Base-by-base conservation (phyloP, 2,797 vertebrate species). In the Rhinella marina region DNA sequence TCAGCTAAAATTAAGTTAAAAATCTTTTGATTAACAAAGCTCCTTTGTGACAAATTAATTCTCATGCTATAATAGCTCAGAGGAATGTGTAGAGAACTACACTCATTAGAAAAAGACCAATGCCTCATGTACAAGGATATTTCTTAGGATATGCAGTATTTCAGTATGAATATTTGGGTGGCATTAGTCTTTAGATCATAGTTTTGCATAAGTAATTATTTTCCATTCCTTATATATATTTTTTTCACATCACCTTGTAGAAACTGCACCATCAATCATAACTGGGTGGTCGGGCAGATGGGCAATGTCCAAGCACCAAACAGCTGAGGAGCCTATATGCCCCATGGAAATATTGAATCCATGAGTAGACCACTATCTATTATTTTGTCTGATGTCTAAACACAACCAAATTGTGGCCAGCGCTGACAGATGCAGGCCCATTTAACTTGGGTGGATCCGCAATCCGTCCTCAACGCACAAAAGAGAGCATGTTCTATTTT, bases 31-130 rank as follows among this genome's bases (percentile, higher is more conserved):
- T 76, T 90, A 90, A 66, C 66, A 78, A 62, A 54, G 0, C 2
- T 64, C 27, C n/a, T 81, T 88, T 78, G 16, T 81, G n/a, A n/a
- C 29, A 85, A 61, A 90, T 86, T 64, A 56, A 3, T 61, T 56
- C 88, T 57, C 62, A 76, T 85, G 85, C 75, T 77, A 10, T 90
- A 90, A 81, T 86, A 89, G 79, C 16, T 88, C 70, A 25, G 64
- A 86, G 61, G 56, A 29, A 85, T 90, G 66, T 27, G 29, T 83
- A 41, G 21, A 80, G 81, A 27, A 52, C 14, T 86, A 11, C 11
- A n/a, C 50, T 27, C 52, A 29, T 57, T 27, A 79, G n/a, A 79
- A 79, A 57, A 27, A 57, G 14, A 19, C 76, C 7, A 19, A 52
- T 16, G 19, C n/a, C 10, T 48, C 21, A 48, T 23, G 32, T 48